Conservation (phyloP, 2,113 vertebrate genomes). For the Sinocyclocheilus anophthalmus region DNA sequence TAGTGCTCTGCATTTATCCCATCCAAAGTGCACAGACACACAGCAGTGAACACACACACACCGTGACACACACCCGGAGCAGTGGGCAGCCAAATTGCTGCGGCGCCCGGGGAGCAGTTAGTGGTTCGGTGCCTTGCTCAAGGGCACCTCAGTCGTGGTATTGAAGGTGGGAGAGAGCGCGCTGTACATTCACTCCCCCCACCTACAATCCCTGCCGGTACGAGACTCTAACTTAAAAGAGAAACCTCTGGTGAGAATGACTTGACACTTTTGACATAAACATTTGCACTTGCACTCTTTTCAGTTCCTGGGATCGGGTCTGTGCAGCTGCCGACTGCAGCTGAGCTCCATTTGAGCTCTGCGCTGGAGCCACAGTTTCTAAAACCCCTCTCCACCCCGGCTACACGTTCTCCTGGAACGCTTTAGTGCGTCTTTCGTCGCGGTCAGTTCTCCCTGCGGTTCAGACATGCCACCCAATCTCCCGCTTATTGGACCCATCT, state of each 20-base stretch:
- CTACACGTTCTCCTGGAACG: background rate
- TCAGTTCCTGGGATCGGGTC: conserved; percentile 62
- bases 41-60: too few relatives aligned
- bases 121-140: too few relatives aligned
- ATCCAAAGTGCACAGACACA: too few relatives aligned
- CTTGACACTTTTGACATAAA: conserved; percentile 63
- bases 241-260: conserved; percentile 58
- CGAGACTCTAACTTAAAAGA: background rate
- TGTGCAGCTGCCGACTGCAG: conserved; percentile 67
- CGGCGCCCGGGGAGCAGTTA: too few relatives aligned
- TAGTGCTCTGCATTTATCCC: too few relatives aligned
- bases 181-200: too few relatives aligned
- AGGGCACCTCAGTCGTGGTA: too few relatives aligned
- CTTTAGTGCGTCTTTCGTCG: background rate
- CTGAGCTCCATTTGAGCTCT: conserved; percentile 59
- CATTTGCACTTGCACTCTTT: conserved; percentile 60
- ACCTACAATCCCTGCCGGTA: too few relatives aligned
- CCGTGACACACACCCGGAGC: too few relatives aligned
- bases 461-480: conserved; percentile 45
- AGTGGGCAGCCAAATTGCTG: too few relatives aligned
- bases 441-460: background rate
- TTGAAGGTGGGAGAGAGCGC: too few relatives aligned
- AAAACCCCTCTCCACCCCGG: background rate
- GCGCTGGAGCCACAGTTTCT: conserved; percentile 13
- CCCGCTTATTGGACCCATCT: conserved; percentile 14